Conservation (phyloP, 2,797 vertebrate genomes). For the Lemur catta region DNA sequence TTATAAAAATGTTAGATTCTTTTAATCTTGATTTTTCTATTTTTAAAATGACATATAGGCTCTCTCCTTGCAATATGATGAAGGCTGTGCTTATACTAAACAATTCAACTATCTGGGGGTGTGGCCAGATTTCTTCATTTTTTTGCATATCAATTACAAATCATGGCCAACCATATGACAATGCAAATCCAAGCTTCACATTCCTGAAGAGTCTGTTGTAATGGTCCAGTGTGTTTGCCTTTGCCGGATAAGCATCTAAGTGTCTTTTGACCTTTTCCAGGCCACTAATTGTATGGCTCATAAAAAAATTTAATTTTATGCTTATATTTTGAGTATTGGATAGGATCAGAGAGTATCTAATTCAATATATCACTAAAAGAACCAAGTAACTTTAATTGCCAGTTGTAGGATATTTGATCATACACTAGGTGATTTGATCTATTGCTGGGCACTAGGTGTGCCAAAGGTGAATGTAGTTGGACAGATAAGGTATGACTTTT, state of each 20-base stretch:
- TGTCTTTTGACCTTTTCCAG: slow-evolving; percentile 33
- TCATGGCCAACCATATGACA: not conserved
- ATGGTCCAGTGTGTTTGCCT: not conserved
- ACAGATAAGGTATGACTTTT: not conserved
- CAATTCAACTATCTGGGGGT: not conserved
- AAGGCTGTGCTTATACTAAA: not conserved
- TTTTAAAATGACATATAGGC: not conserved
- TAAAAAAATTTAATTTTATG: slow-evolving; percentile 7
- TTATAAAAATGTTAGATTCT: slow-evolving; percentile 7
- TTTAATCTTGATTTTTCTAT: not conserved
- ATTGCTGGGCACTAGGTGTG: not conserved
- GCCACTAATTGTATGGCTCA: not conserved
- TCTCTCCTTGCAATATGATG: not conserved
- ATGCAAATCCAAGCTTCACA: not conserved
- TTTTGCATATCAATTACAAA: not conserved
- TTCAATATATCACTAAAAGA: not conserved
- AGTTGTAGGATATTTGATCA: not conserved
- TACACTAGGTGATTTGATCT: not conserved
- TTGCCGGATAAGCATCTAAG: not conserved
- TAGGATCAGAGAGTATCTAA: not conserved
- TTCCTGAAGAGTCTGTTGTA: not conserved
- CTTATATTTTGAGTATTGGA: not conserved
- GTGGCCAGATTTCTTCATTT: not conserved
- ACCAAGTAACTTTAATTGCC: not conserved
- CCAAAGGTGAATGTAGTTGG: not conserved